Base-by-base conservation (phyloP, 37 sponge, comb jelly and placozoan species). In the Agelas oroides region DNA sequence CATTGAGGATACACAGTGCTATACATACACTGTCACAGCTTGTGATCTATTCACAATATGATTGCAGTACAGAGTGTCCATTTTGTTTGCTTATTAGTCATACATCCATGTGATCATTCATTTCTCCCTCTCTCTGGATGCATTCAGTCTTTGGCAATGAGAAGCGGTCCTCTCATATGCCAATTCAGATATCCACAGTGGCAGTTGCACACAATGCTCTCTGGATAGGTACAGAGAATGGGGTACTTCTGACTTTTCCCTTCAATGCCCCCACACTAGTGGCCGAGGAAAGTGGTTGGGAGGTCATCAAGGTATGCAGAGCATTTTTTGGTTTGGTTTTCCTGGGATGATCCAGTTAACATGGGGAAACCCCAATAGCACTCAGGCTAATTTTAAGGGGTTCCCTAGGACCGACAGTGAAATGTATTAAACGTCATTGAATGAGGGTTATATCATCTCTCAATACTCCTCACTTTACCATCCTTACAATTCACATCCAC, bases 191-290 rank as follows among this genome's bases (percentile, higher is more conserved):
- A 40, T 82, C 85, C 21, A 80, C 87, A 18, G 36, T 95, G 32
- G 59, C 84, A 34, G 83, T 88, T 17, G 88, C 91, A 16, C 85
- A 95, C 79, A 89, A 83, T 59, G 79, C 76, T 23, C 82, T 95
- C 57, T 95, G 96, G 96, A 80, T 95, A 32, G 96, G 93, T 19
- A 90, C 93, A 39, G 93, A 89, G 65, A 91, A 89, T 76, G 96
- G 96, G 0, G 55, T 89, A 30, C 83, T 95, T 24, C 41, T 95
- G 13, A 71, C 79, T 28, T 90, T 87, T 53, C 96, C 96, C 19
- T 92, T 95, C 78, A 76, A 76, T 15, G 57, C 81, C 0, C 94
- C 94, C 6, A 53, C 87, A 0, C 24, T 89, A 8, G 90, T 93
- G 28, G 90, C 87, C 40, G 94, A 89, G 70, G 94, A 93, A 58